phyloP scores from a whole-genome alignment of 1,140 invertebrate genomes.

The Drosophila orosa region DNA sequence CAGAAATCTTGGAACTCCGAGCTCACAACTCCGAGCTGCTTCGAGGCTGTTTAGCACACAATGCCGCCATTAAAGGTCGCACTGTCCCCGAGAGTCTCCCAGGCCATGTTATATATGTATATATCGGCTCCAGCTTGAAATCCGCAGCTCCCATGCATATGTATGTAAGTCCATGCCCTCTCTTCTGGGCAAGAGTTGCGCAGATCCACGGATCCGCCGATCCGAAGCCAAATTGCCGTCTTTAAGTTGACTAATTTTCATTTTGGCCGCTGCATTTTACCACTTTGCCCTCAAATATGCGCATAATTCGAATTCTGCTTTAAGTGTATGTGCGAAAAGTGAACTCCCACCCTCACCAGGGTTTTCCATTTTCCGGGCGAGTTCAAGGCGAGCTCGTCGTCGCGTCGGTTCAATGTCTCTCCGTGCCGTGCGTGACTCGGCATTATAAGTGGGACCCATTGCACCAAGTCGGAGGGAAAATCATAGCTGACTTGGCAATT shows the following conservation, averaged over 20 bases:
- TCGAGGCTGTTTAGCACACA: conserved; percentile 76
- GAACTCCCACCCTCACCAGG: neutral
- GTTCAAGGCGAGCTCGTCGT: conserved; percentile 54
- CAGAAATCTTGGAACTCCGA: conserved; percentile 7
- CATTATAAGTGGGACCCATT: conserved; percentile 11
- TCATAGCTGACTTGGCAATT: conserved; percentile 36
- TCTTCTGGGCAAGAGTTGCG: conserved; percentile 23
- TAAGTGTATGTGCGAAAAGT: conserved; percentile 59
- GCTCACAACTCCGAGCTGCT: conserved; percentile 13
- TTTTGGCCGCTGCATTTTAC: conserved; percentile 51
- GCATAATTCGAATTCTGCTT: conserved; percentile 53
- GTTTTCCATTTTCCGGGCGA: conserved; percentile 25
- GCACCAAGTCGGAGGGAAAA: conserved; percentile 14
- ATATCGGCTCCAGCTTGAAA: neutral
- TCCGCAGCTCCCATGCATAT: conserved; percentile 9
- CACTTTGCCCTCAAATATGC: conserved; percentile 57
- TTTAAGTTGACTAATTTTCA: conserved; percentile 75
- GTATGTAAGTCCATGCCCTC: neutral
- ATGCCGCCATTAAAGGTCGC: conserved; percentile 75
- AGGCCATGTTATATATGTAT: conserved; percentile 39
- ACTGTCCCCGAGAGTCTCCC: conserved; percentile 51
- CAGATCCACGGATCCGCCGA: conserved; percentile 29
- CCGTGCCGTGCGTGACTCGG: conserved; percentile 42
- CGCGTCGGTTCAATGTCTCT: conserved; percentile 40
- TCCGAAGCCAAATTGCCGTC: conserved; percentile 54